Evolutionary conservation across 30 jellyfish, hydroid and myxozoan species (phyloP).

Genomic region (Rhopilema esculentum): DNA sequence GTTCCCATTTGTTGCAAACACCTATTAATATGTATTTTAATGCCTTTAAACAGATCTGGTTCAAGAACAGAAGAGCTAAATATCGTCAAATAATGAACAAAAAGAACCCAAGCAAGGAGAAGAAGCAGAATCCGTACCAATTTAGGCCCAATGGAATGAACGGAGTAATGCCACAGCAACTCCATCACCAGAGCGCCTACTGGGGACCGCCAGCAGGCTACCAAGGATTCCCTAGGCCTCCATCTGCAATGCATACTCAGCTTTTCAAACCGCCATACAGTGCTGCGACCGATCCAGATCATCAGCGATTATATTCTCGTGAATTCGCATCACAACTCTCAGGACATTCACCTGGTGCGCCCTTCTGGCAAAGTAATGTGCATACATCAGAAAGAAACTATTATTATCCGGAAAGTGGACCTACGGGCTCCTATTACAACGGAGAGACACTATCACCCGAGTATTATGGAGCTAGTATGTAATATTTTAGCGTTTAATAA

Average conservation of each 20-base stretch:
- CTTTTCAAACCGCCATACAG: constrained; percentile 65
- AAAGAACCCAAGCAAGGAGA: constrained; percentile 72
- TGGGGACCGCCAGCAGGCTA: constrained; percentile 69
- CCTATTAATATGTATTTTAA: not conserved
- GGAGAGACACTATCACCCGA: constrained; percentile 77
- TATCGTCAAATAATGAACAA: constrained; percentile 86
- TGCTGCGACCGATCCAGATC: constrained; percentile 48
- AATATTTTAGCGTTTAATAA: not conserved
- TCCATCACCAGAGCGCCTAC: constrained; percentile 64
- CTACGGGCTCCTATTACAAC: constrained; percentile 53
- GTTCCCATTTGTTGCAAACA: not conserved
- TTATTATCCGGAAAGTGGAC: constrained; percentile 70
- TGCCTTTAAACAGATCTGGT: constrained; percentile 90
- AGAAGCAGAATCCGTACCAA: constrained; percentile 69
- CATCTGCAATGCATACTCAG: constrained; percentile 68
- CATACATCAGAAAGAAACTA: constrained; percentile 63
- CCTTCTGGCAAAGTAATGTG: constrained; percentile 61
- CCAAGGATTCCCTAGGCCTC: constrained; percentile 69
- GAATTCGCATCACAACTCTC: constrained; percentile 58
- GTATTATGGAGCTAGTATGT: constrained; percentile 72
- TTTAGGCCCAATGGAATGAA: constrained; percentile 72
- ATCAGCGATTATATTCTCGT: constrained; percentile 60
- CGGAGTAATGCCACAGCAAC: constrained; percentile 65
- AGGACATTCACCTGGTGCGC: constrained; percentile 60
- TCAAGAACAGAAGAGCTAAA: constrained; percentile 95